phyloP scores from a whole-genome alignment of 2,797 vertebrate genomes.

The Xiphophorus birchmanni region DNA sequence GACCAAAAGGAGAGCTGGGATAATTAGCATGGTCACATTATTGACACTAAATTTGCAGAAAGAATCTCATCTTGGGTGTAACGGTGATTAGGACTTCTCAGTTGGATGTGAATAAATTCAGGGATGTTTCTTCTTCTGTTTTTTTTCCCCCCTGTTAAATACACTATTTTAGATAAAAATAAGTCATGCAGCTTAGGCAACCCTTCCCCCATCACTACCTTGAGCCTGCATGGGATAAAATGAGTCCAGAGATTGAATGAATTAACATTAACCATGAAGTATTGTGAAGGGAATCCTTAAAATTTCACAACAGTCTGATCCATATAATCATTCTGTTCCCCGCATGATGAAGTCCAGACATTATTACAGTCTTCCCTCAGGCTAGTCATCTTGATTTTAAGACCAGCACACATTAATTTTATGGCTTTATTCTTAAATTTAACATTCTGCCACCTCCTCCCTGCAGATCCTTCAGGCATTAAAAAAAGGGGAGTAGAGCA shows the following conservation, averaged over 20 bases:
- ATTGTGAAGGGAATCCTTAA: background rate
- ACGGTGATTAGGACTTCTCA: background rate
- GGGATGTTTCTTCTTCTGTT: background rate
- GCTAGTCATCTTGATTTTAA: constrained; percentile 56
- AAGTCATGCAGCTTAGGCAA: background rate
- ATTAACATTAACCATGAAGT: background rate
- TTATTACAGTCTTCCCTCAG: constrained; percentile 33
- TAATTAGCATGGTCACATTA: background rate
- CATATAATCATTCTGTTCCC: constrained; percentile 4
- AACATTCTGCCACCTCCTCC: constrained; percentile 23
- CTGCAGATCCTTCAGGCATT: constrained; percentile 40
- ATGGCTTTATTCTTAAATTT: constrained; percentile 59
- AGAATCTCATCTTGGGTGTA: background rate
- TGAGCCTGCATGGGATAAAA: too few relatives aligned
- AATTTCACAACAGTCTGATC: constrained; percentile 1
- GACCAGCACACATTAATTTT: constrained; percentile 56
- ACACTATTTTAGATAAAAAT: background rate
- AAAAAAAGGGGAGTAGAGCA: constrained; percentile 12
- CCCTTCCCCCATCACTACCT: background rate
- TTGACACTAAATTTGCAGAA: background rate
- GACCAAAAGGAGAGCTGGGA: background rate
- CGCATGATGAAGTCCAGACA: constrained; percentile 27
- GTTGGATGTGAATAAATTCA: background rate
- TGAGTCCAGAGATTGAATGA: background rate
- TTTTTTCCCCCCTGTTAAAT: background rate